A percentile compares a stretch with the other conserved stretches of the same genome.
Conservation (phyloP, 2,888 invertebrate genomes). For the Myopa tessellatipennis region DNA sequence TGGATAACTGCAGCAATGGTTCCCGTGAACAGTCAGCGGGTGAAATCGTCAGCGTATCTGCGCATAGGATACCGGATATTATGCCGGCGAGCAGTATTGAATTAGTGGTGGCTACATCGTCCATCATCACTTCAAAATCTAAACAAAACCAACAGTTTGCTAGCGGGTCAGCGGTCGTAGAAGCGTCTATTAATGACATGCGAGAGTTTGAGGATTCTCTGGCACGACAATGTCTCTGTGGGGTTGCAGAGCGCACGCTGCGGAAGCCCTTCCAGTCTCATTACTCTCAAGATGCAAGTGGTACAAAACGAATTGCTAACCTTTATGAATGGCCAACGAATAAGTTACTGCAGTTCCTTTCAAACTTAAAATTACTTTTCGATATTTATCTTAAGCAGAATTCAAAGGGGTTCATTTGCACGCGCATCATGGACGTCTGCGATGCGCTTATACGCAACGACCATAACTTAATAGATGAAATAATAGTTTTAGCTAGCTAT, state of each 20-base stretch:
- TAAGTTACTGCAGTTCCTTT: constrained; percentile 81
- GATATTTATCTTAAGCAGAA: constrained; percentile 88
- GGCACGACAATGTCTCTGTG: constrained; percentile 83
- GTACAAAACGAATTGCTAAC: constrained; percentile 70
- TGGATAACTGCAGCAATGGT: constrained; percentile 33
- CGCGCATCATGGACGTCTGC: constrained; percentile 82
- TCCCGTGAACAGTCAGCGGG: constrained; percentile 51
- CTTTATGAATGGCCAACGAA: constrained; percentile 76
- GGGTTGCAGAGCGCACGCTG: constrained; percentile 77
- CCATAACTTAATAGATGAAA: constrained; percentile 85
- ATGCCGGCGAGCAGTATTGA: constrained; percentile 48
- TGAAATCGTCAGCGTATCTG: constrained; percentile 61
- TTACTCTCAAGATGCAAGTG: constrained; percentile 69
- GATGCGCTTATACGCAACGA: constrained; percentile 83
- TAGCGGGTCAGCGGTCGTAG: neutral
- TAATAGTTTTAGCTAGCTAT: constrained; percentile 82
- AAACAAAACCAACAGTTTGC: neutral
- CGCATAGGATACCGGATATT: constrained; percentile 55
- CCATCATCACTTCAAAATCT: neutral
- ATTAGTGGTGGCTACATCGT: neutral
- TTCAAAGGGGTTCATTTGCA: constrained; percentile 83
- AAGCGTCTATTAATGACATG: constrained; percentile 55
- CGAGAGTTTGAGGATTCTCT: constrained; percentile 69
- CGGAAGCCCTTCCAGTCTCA: constrained; percentile 79
- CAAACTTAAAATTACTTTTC: constrained; percentile 84